Evolutionary conservation across 1,140 invertebrate genomes (phyloP).

Genomic region (Drosophila nebulosa): DNA sequence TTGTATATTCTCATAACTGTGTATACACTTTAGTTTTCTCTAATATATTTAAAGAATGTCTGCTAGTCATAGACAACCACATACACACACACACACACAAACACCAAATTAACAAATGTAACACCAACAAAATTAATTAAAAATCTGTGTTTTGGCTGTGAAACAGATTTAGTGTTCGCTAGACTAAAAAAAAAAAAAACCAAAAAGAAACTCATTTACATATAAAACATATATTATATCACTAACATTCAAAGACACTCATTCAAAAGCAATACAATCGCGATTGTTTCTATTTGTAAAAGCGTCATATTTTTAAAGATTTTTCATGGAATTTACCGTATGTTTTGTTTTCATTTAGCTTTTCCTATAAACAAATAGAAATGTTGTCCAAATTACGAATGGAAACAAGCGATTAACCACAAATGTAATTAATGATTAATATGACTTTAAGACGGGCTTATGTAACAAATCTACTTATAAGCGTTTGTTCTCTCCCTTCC

Average conservation of each 20-base stretch:
- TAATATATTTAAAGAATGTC: constrained; percentile 21
- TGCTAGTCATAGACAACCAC: constrained; percentile 39
- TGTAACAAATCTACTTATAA: constrained; percentile 49
- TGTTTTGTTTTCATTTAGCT: too few relatives aligned
- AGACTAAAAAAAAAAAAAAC: constrained; percentile 24
- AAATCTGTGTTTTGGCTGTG: constrained; percentile 81
- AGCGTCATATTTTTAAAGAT: background rate
- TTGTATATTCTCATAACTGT: background rate
- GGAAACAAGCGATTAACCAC: background rate
- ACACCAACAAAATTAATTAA: constrained; percentile 27
- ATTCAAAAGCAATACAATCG: constrained; percentile 10
- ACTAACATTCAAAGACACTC: constrained; percentile 13
- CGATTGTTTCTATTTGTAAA: background rate
- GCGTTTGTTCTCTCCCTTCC: constrained; percentile 51
- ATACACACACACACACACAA: constrained; percentile 17
- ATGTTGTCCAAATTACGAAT: background rate
- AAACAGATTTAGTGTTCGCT: constrained; percentile 79
- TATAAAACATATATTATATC: constrained; percentile 13
- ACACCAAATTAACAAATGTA: background rate
- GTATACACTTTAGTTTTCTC: background rate
- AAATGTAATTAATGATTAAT: constrained; percentile 29
- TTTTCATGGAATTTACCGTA: background rate
- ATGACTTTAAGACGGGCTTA: constrained; percentile 3
- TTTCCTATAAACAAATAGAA: background rate
- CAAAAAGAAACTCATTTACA: constrained; percentile 6